A percentile compares a stretch with the other conserved stretches of the same genome.
These are phyloP conservation scores for Blennius ocellaris DNA, from an alignment of 2,113 vertebrate genomes.

Conservation along the genomic window DNA sequence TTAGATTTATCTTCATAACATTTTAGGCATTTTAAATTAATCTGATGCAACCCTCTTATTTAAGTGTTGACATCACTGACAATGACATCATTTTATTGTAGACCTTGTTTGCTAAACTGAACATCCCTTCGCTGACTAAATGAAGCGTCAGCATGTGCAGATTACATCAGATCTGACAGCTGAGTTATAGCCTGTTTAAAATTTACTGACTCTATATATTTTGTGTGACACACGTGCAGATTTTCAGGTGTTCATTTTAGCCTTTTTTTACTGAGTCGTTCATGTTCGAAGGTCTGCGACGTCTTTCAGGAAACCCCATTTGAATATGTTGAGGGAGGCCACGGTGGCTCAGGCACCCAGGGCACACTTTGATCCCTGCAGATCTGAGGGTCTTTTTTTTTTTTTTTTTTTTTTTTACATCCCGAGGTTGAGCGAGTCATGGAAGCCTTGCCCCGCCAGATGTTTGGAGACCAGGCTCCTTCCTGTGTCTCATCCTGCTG, in stretches of 20 bases:
- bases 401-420: no score
- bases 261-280: slow-evolving; percentile 52
- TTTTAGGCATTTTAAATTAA: neutral
- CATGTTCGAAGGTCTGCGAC: slow-evolving; percentile 57
- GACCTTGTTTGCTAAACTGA: neutral
- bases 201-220: slow-evolving; percentile 30
- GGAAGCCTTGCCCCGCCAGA: slow-evolving; percentile 79
- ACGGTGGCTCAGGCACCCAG: slow-evolving; percentile 76
- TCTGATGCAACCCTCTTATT: neutral
- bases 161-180: slow-evolving; percentile 9
- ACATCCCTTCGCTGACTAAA: neutral
- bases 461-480: slow-evolving; percentile 82
- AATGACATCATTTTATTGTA: slow-evolving; percentile 12
- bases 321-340: slow-evolving; percentile 80
- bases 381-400: slow-evolving; percentile 75
- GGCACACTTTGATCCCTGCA: slow-evolving; percentile 81
- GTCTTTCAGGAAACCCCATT: slow-evolving; percentile 78
- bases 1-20: neutral
- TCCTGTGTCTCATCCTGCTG: slow-evolving; percentile 82
- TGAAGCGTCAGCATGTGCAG: neutral
- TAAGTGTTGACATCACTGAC: neutral
- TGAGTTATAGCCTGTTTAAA: slow-evolving; percentile 25
- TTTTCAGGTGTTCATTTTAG: slow-evolving; percentile 64
- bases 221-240: slow-evolving; percentile 42
- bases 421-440: slow-evolving; percentile 71